Base-by-base conservation (phyloP, 2,113 vertebrate genomes). In the Camelus bactrianus region DNA sequence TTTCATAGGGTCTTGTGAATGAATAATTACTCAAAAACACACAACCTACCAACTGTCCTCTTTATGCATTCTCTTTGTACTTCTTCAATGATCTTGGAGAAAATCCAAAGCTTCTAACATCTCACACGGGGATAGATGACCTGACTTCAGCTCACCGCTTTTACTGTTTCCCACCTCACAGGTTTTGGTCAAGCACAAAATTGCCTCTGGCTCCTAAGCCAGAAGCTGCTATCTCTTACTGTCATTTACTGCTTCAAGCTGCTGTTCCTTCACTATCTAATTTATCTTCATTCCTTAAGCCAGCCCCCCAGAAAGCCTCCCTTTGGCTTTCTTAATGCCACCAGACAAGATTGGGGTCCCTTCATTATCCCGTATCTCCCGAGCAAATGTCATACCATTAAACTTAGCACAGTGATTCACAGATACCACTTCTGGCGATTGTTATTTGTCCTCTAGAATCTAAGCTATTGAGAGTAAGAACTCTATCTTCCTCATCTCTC, bases 1-100 rank as follows among this genome's bases (percentile, higher is more conserved):
- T 76, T 85, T 30, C 20, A 89, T 13, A n/a, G 2, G 58, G 8
- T 14, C 22, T 30, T 56, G 32, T 64, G 28, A 54, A 42, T 73
- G 62, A 92, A 86, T 54, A 93, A 81, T 54, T 95, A 38, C 83
- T 72, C 50, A 86, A 69, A 83, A 84, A 69, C 19, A 17, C 4
- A 60, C 9, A 77, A 32, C 22, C 22, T 30, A 84, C n/a, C 28
- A 80, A 15, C 24, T 69, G 6, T 32, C 28, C 35, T 65, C 24
- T 46, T 70, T 38, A 24, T n/a, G 4, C 72, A 58, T 67, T 80
- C 4, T 79, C 10, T 95, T 79, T 80, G 62, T 62, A 69, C 8
- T 13, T 86, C 42, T 85, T 89, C 17, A 60, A 22, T 81, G 17
- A 2, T 13, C 64, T 90, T 75, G 48, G 6, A 20, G 48, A 77